Conservation (phyloP, 2,888 invertebrate genomes). For the Tridacna gigas region DNA sequence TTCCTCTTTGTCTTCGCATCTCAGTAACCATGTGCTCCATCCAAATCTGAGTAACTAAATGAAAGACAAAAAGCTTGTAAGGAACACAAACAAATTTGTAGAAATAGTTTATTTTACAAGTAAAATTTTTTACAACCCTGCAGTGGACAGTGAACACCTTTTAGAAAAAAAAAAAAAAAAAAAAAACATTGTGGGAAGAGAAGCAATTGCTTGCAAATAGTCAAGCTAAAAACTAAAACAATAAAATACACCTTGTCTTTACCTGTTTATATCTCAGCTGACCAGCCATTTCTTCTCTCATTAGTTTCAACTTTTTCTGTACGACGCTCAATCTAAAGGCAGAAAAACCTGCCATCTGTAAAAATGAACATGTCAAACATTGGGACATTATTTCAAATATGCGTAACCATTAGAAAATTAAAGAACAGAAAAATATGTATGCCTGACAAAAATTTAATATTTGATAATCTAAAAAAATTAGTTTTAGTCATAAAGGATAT, state of each 20-base stretch:
- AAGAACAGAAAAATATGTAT: no score
- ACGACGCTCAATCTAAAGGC: constrained; percentile 75
- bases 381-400: background rate
- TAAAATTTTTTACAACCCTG: no score
- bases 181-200: no score
- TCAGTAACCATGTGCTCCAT: constrained; percentile 73
- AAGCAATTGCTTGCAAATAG: no score
- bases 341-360: constrained; percentile 71
- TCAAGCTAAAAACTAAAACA: no score
- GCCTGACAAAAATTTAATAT: no score
- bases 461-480: no score
- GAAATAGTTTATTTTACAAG: no score
- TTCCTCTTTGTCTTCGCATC: constrained; percentile 77
- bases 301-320: constrained; percentile 71
- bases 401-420: background rate
- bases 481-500: background rate
- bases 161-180: no score
- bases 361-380: background rate
- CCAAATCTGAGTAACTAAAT: constrained; percentile 64
- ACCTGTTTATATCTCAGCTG: constrained; percentile 70
- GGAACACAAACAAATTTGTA: background rate
- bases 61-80: background rate
- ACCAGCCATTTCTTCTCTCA: constrained; percentile 72
- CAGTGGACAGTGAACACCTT: no score
- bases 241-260: background rate